Conservation (phyloP, 2,888 invertebrate genomes). For the Erpobdella octoculata region DNA sequence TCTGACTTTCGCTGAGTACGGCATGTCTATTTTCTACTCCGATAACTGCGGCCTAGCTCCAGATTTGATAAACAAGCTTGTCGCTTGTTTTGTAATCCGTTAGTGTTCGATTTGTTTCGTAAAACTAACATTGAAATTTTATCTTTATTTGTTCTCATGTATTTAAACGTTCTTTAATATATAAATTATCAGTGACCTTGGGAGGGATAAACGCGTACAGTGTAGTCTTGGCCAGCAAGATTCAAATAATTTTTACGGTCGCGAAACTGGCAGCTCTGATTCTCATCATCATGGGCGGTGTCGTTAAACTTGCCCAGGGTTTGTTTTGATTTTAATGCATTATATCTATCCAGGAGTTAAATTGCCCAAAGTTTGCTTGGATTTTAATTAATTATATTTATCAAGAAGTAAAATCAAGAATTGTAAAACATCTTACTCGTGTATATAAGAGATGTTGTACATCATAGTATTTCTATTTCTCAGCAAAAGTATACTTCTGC, state of each 20-base stretch:
- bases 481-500: too few species aligned
- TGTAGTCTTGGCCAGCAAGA: conserved; percentile 82
- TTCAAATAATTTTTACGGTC: conserved; percentile 86
- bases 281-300: conserved; percentile 80
- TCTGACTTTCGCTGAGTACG: conserved; percentile 52
- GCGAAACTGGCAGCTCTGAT: conserved; percentile 82
- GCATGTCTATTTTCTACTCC: conserved; percentile 43
- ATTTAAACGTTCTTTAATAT: too few species aligned
- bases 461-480: too few species aligned
- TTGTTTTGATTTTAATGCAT: not conserved
- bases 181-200: too few species aligned
- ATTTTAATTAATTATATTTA: too few species aligned
- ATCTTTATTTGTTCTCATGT: not conserved
- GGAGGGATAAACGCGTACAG: conserved; percentile 88
- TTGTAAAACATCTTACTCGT: too few species aligned
- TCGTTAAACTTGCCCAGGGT: conserved; percentile 76
- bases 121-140: not conserved
- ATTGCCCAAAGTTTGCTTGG: too few species aligned
- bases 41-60: conserved; percentile 38
- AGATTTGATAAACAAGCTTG: conserved; percentile 27
- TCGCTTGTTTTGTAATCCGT: conserved; percentile 54
- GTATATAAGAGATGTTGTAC: too few species aligned
- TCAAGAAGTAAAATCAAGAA: too few species aligned
- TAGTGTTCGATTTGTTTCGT: too few species aligned
- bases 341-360: too few species aligned